Evolutionary conservation across 2,113 vertebrate species (phyloP).

Genomic region (Scytalopus superciliaris): DNA sequence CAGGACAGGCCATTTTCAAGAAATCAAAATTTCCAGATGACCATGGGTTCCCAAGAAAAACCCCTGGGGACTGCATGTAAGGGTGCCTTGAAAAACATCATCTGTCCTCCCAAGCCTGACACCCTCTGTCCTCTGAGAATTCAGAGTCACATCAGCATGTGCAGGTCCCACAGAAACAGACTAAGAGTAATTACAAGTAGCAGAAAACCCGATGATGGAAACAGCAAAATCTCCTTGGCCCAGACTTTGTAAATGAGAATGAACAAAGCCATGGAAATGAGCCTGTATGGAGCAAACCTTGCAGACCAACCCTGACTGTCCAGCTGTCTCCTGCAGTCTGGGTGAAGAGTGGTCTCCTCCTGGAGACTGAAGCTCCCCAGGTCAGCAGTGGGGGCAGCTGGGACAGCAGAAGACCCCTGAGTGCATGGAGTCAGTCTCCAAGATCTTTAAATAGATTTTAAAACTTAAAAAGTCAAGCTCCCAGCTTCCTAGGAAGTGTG

Average conservation of each 20-base stretch:
- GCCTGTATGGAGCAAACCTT: neutral
- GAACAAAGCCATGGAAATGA: neutral
- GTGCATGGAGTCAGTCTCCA: neutral
- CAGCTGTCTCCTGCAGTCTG: neutral
- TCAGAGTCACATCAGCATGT: neutral
- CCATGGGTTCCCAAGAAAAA: neutral
- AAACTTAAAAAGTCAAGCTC: neutral
- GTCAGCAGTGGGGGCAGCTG: neutral
- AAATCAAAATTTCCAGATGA: neutral
- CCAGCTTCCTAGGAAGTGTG: neutral
- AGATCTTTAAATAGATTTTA: neutral
- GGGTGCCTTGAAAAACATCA: neutral
- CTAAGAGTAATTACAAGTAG: neutral
- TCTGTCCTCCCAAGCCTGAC: neutral
- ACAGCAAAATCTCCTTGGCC: rapidly evolving
- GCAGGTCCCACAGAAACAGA: neutral
- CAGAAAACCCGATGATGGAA: neutral
- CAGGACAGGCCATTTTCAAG: neutral
- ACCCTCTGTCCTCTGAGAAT: neutral
- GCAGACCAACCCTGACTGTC: neutral
- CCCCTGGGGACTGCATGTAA: neutral
- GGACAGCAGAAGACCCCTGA: neutral
- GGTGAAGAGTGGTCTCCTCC: neutral
- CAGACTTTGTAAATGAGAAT: neutral
- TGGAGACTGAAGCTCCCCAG: neutral